Conservation (phyloP, 2,113 vertebrate genomes). For the Onychorhynchus coronatus region DNA sequence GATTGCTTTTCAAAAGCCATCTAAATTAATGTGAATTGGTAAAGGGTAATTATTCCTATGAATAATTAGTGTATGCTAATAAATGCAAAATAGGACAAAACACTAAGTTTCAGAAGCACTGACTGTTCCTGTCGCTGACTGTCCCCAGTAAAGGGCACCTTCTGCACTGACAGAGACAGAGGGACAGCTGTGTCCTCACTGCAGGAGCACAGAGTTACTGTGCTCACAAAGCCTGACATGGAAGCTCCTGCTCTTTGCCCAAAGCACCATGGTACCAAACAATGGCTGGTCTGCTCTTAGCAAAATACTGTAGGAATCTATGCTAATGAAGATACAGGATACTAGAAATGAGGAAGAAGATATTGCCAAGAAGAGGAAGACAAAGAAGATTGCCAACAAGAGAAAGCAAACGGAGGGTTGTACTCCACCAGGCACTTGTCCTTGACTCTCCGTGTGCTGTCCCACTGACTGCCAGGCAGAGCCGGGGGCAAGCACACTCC, state of each 20-base stretch:
- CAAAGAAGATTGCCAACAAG: neutral
- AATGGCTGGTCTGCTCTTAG: neutral
- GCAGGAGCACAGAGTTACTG: accelerated
- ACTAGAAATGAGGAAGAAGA: neutral
- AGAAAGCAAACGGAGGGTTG: neutral
- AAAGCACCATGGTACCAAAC: neutral
- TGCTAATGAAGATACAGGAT: neutral
- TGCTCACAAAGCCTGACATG: accelerated
- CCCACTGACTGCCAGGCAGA: accelerated
- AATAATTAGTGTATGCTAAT: conserved; percentile 75
- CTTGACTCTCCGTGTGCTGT: accelerated
- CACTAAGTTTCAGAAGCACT: neutral
- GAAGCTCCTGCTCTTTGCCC: neutral
- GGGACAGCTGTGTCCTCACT: neutral
- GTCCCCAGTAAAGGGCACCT: neutral
- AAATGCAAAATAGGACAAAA: conserved; percentile 65
- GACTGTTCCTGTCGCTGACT: neutral
- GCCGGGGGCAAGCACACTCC: accelerated
- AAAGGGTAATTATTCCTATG: conserved; percentile 69
- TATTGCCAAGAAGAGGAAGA: neutral
- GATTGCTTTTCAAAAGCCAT: conserved; percentile 74
- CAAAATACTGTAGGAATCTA: accelerated
- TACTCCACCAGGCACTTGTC: accelerated
- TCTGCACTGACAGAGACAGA: neutral
- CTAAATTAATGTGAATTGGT: conserved; percentile 68